Percentiles rank a stretch among this genome's conserved stretches.
Evolutionary conservation across 2,888 invertebrate species (phyloP).

Genomic region (Teleiodes luculella): DNA sequence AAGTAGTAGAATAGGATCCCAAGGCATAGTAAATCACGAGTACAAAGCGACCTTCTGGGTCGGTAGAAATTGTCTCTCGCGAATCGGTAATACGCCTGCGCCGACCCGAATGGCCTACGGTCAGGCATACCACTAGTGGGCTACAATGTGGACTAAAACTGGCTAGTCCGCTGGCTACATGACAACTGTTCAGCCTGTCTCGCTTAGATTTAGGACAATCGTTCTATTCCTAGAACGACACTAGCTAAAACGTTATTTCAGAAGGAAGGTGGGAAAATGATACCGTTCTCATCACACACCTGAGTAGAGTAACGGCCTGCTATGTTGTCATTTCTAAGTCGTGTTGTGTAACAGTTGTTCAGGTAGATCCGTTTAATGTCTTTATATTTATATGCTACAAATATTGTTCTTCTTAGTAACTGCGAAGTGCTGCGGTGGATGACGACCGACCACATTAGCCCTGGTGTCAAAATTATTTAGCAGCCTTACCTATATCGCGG

Average conservation of each 20-base stretch:
- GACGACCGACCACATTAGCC: no score
- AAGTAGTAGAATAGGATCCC: not conserved
- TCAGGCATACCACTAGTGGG: constrained; percentile 13
- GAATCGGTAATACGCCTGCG: constrained; percentile 52
- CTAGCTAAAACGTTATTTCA: not conserved
- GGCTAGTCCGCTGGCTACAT: constrained; percentile 27
- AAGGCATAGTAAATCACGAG: constrained; percentile 28
- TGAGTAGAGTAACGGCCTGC: not conserved
- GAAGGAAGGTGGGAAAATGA: not conserved
- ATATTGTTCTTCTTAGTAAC: no score
- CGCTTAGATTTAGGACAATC: constrained; percentile 3
- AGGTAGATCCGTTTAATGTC: no score
- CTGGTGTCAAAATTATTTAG: no score
- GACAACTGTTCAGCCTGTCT: constrained; percentile 24
- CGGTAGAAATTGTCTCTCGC: constrained; percentile 56
- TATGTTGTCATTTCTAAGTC: no score
- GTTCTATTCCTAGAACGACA: not conserved
- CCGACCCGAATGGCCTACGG: not conserved
- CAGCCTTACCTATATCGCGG: no score
- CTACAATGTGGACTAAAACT: no score
- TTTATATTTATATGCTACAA: no score
- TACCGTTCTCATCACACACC: not conserved
- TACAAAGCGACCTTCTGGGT: constrained; percentile 32
- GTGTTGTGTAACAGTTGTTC: no score
- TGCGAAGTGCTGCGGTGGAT: no score